phyloP scores from a whole-genome alignment of 2,113 vertebrate genomes.

The Cairina moschata region DNA sequence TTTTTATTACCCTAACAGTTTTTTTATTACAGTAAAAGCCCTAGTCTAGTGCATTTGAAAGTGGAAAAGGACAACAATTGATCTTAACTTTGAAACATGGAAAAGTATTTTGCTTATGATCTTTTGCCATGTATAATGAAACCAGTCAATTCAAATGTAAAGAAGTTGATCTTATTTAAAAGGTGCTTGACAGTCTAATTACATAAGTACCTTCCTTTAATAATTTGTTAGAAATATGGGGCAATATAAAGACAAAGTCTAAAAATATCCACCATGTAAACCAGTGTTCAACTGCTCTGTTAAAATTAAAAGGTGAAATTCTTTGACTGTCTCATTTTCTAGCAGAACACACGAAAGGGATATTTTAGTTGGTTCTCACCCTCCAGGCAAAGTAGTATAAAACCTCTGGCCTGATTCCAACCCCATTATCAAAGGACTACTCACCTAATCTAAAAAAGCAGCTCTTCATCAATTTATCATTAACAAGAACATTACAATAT shows the following conservation, averaged over 20 bases:
- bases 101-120: slow-evolving; percentile 63
- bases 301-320: slow-evolving; percentile 76
- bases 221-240: slow-evolving; percentile 69
- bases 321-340: slow-evolving; percentile 70
- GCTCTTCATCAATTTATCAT: slow-evolving; percentile 94
- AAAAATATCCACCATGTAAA: slow-evolving; percentile 59
- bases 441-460: slow-evolving; percentile 88
- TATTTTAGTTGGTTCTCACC: slow-evolving; percentile 86
- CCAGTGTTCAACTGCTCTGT: slow-evolving; percentile 29
- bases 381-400: slow-evolving; percentile 81
- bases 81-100: slow-evolving; percentile 45
- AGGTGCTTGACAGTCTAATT: slow-evolving; percentile 68
- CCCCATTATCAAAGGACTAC: slow-evolving; percentile 88
- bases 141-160: slow-evolving; percentile 33
- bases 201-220: slow-evolving; percentile 63
- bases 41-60: slow-evolving; percentile 27
- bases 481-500: slow-evolving; percentile 89
- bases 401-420: slow-evolving; percentile 86
- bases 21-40: slow-evolving; percentile 17
- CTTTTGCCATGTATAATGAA: slow-evolving; percentile 60
- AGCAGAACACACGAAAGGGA: slow-evolving; percentile 68
- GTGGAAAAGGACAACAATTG: slow-evolving; percentile 35
- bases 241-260: slow-evolving; percentile 46
- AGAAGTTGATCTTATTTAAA: slow-evolving; percentile 62
- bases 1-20: slow-evolving; percentile 24